Base-by-base conservation (phyloP, 2,113 vertebrate species). In the Cnemophilus loriae region DNA sequence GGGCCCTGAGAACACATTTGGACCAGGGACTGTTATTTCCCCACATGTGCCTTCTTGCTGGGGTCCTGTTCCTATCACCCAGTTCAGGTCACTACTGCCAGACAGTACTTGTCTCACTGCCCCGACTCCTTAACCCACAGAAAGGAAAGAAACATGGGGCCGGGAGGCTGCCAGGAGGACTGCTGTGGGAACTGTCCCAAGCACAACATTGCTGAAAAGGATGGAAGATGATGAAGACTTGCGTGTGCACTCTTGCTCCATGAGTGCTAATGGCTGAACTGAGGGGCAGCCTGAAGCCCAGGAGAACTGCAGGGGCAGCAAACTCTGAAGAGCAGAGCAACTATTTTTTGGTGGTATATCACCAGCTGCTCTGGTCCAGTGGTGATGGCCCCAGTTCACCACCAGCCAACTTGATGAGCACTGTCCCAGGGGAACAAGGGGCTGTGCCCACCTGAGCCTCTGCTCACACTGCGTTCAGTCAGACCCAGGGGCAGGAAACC, bases 201-300 rank as follows among this genome's bases (percentile, higher is more conserved):
- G 26, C 28, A 73, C 1, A 2, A 55, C 4, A 7, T 0, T 6
- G 42, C 47, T 8, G 1, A 52, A 76, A 59, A 56, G 35, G 74
- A 65, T 6, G 26, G 57, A 49, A 37, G 35, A 84, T 28, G 41
- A 73, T 41, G 33, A 82, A 41, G 11, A 63, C 16, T 35, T 71
- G 6, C 0, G 0, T 12, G 9, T 8, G 17, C 15, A 12, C 39
- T 49, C 42, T 37, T 37, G n/a, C 39, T 71, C 52, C 21, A 0
- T 1, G 3, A 39, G 35, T 6, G 20, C 41, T 21, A 57, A n/a
- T 7, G 57, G 59, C 41, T 55, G 53, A 89, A 53, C 16, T 3
- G 1, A 79, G 52, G 39, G 33, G 18, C 1, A 79, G 52, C 17
- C 24, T 69, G 53, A 64, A 91, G 44, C 28, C 13, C 37, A 61